Evolutionary conservation across 2,797 vertebrate species (phyloP), one percentile per base, ranked within the genome.

Genomic region (Danionella dracula): DNA sequence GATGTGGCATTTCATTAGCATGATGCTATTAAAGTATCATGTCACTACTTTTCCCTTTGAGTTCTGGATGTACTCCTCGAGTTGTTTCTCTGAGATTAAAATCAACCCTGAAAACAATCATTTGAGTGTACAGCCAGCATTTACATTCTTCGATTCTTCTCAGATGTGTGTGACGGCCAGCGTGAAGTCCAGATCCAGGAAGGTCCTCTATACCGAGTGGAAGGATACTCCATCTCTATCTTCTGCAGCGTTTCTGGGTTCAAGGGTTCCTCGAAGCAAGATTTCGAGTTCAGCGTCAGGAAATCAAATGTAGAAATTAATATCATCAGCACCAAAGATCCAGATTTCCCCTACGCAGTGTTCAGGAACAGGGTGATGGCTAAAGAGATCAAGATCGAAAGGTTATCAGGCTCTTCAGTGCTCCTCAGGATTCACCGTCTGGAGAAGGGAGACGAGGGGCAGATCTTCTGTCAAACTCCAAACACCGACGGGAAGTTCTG

Each of bases 141-240:
- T n/a, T n/a, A n/a, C n/a, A n/a, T n/a, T n/a, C n/a, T n/a, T n/a
- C n/a, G n/a, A n/a, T 1, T 57, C 12, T 66, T 35, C 37, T 20
- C 79, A 89, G 87, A 85, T 73, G 72, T 78, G 2, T 83, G 85
- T 60, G 7, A 0, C 5, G 82, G 86, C 48, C 62, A 81, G 44
- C 62, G 72, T 8, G 7, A 62, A 1, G 88, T 87, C 2, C 71
- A 85, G 11, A 67, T 59, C 2, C 85, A 83, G 53, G 11, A 71
- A 1, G 89, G 90, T 6, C 90, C 90, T 38, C 76, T 92, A 66
- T 88, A 87, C 38, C 85, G 90, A 0, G 79, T 84, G 7, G 73
- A 73, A 11, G 87, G 79, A 42, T 66, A 76, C 15, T 42, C 20
- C 0, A 77, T 88, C 62, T 77, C 72, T 59, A 83, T 92, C 51